A percentile compares a stretch with the other conserved stretches of the same genome.
phyloP scores from a whole-genome alignment of 2,797 vertebrate genomes.

The Spea hammondii region DNA sequence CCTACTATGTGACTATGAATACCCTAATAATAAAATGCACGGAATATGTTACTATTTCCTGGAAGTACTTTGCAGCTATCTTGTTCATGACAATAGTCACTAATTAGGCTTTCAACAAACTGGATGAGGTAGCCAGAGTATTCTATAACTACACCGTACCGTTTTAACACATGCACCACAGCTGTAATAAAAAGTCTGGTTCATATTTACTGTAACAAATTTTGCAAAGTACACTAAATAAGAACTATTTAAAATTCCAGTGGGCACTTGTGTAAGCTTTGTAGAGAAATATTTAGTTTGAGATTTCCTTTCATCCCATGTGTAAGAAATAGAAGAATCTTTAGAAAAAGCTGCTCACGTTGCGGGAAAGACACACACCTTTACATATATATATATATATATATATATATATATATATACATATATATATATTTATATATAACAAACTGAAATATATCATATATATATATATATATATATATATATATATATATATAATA shows the following conservation, averaged over 20 bases:
- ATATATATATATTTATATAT: too few relatives aligned
- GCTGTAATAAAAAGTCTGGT: constrained; percentile 61
- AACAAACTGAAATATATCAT: too few relatives aligned
- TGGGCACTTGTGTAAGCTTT: constrained; percentile 59
- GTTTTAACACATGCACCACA: constrained; percentile 52
- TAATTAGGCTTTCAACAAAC: constrained; percentile 29
- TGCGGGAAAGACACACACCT: too few relatives aligned
- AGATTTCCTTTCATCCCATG: constrained; percentile 57
- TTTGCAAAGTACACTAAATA: constrained; percentile 66
- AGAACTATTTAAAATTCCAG: constrained; percentile 63
- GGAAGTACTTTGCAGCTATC: neutral
- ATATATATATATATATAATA: too few relatives aligned
- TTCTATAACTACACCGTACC: constrained; percentile 18
- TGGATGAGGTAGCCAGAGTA: constrained; percentile 13
- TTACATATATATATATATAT: too few relatives aligned
- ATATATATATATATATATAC: too few relatives aligned
- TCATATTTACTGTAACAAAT: constrained; percentile 66
- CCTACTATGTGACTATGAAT: too few relatives aligned
- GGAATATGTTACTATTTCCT: neutral
- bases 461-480: too few relatives aligned
- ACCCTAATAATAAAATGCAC: neutral
- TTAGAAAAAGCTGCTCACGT: constrained; percentile 16
- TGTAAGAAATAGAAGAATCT: constrained; percentile 43
- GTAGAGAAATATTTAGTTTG: constrained; percentile 60
- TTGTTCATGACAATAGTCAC: constrained; percentile 2